phyloP scores from a whole-genome alignment of 2,797 vertebrate species.

The Enteromius radiatus region DNA sequence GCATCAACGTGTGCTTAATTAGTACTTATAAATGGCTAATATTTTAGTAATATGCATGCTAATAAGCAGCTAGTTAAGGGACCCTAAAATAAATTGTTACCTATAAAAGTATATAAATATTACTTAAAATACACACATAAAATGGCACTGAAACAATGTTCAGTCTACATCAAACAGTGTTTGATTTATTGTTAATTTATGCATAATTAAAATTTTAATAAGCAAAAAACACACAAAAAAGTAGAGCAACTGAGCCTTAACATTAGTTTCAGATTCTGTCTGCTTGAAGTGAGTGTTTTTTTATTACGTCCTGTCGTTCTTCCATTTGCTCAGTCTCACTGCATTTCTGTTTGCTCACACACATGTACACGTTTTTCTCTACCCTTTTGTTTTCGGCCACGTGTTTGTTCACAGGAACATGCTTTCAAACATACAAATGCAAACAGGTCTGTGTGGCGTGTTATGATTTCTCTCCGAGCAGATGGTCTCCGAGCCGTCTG shows the following conservation, averaged over 20 bases:
- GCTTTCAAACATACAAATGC: not conserved
- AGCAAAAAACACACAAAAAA: not conserved
- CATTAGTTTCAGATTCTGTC: not conserved
- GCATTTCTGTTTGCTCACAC: not conserved
- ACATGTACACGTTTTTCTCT: not conserved
- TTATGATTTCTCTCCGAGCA: slow-evolving; percentile 33
- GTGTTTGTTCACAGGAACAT: slow-evolving; percentile 4
- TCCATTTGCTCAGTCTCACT: not conserved
- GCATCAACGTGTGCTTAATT: too few relatives aligned
- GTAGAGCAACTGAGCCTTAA: not conserved
- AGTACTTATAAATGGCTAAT: too few relatives aligned
- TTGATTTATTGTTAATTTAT: not conserved
- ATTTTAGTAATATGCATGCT: too few relatives aligned
- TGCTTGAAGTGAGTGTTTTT: not conserved
- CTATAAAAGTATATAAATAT: too few relatives aligned
- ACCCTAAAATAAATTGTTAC: too few relatives aligned
- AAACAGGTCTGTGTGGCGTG: slow-evolving; percentile 30
- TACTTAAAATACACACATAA: too few relatives aligned
- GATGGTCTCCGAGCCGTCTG: slow-evolving; percentile 40
- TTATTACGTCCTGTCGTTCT: not conserved
- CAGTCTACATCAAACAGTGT: too few relatives aligned
- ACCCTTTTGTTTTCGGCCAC: slow-evolving; percentile 7
- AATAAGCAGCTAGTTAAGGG: too few relatives aligned
- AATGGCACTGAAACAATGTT: too few relatives aligned
- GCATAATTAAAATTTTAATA: not conserved